Evolutionary conservation across 2,113 vertebrate species (phyloP), one percentile per base, ranked within the genome.

Genomic region (Sceloporus undulatus): DNA sequence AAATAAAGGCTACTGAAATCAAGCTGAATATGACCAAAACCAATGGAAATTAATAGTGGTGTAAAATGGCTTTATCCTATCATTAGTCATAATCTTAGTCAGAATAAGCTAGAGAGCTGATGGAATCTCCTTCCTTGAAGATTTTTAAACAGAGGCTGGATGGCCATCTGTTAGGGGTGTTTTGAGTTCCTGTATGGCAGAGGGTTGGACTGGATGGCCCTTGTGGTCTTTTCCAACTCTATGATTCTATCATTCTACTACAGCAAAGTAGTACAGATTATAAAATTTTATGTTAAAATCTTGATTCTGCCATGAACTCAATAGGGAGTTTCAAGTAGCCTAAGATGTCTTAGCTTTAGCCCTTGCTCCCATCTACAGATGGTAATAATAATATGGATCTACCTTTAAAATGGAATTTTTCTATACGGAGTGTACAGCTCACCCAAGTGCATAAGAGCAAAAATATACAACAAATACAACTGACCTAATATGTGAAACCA

Each of bases 41-140:
- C 71, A 85, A 85, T 62, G 54, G n/a, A 76, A 56, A 84, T 40
- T 84, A 56, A 74, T 74, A 25, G 23, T 56, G 10, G 21, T 74
- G 70, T 5, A 73, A 52, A 84, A 54, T 52, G 66, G 1, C 2
- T 11, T 29, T 5, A 54, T 19, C 48, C n/a, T 13, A 48, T 84
- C 54, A 25, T 13, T 56, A 73, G 27, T 83, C 25, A 40, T 13
- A 11, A 70, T 48, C 40, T 56, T 13, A n/a, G 10, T 62, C 13
- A 38, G 52, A 85, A 59, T 85, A 75, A 85, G 19, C n/a, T 59
- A 75, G 18, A 34, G 48, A 34, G 34, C 34, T 34, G 34, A 34
- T 34, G 34, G 34, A 34, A 34, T 34, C 34, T 34, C 34, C 34
- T 34, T 34, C 34, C 34, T 34, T 34, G 34, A 34, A 34, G 34